phyloP scores from a whole-genome alignment of 64 coral and sea anemone genomes.

The Montipora capricornis region DNA sequence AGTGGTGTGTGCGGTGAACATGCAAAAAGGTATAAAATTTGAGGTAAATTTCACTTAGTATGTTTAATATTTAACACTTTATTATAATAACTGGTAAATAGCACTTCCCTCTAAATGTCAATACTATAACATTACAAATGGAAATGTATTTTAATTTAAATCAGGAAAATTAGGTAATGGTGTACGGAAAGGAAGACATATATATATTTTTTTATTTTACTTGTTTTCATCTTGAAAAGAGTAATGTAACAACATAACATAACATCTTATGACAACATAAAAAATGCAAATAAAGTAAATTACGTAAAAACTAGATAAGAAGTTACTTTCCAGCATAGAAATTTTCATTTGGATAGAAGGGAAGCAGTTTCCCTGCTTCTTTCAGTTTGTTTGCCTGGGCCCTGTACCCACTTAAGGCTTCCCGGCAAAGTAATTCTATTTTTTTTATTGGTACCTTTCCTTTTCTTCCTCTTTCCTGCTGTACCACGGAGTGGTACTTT shows the following conservation, averaged over 20 bases:
- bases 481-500: constrained; percentile 6
- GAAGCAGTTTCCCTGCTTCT: too few relatives aligned
- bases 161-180: neutral
- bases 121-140: too few relatives aligned
- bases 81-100: neutral
- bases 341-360: too few relatives aligned
- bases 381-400: too few relatives aligned
- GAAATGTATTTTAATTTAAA: neutral
- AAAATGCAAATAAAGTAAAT: neutral
- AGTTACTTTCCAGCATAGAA: neutral
- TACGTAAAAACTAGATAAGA: neutral
- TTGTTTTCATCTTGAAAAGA: neutral
- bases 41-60: too few relatives aligned
- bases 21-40: too few relatives aligned
- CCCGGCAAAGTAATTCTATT: neutral
- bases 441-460: neutral
- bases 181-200: neutral
- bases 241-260: neutral
- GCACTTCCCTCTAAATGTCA: neutral
- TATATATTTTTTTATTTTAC: neutral
- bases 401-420: neutral
- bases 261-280: neutral
- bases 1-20: too few relatives aligned
- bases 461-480: neutral
- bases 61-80: too few relatives aligned